Percentiles rank a stretch among this genome's conserved stretches.
phyloP scores from a whole-genome alignment of 2,888 invertebrate genomes.

The Plagodis dolabraria region DNA sequence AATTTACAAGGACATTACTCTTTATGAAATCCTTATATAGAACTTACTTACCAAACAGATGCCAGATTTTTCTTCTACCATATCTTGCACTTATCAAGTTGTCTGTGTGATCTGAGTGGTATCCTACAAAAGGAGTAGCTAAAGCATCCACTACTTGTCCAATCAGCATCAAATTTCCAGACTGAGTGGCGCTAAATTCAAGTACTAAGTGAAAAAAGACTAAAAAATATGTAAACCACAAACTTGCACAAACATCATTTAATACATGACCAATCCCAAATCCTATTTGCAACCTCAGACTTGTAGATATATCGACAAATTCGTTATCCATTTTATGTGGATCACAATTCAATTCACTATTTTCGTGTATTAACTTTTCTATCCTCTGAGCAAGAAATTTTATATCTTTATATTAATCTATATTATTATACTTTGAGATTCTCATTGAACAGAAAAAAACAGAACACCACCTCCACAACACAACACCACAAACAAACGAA shows the following conservation, averaged over 20 bases:
- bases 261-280: slow-evolving; percentile 94
- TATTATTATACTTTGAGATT: too few relatives aligned
- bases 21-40: not conserved
- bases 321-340: slow-evolving; percentile 71
- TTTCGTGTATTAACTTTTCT: not conserved
- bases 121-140: slow-evolving; percentile 94
- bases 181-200: slow-evolving; percentile 82
- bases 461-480: too few relatives aligned
- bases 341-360: not conserved
- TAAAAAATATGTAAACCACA: slow-evolving; percentile 97
- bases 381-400: too few relatives aligned
- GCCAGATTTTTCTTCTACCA: slow-evolving; percentile 95
- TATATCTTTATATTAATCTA: too few relatives aligned
- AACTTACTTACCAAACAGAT: slow-evolving; percentile 89
- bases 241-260: slow-evolving; percentile 96
- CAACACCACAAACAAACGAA: too few relatives aligned
- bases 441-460: too few relatives aligned
- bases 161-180: slow-evolving; percentile 89
- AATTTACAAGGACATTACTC: too few relatives aligned
- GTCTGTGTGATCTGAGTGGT: slow-evolving; percentile 90
- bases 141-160: slow-evolving; percentile 95
- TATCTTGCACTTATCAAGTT: slow-evolving; percentile 88
- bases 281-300: slow-evolving; percentile 77
- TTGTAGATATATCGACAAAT: slow-evolving; percentile 74
- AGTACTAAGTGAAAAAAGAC: slow-evolving; percentile 90